Percentiles rank a stretch among this genome's conserved stretches.
These are phyloP conservation scores for Podarcis muralis DNA, from an alignment of 2,113 vertebrate species.

Conservation along the genomic window DNA sequence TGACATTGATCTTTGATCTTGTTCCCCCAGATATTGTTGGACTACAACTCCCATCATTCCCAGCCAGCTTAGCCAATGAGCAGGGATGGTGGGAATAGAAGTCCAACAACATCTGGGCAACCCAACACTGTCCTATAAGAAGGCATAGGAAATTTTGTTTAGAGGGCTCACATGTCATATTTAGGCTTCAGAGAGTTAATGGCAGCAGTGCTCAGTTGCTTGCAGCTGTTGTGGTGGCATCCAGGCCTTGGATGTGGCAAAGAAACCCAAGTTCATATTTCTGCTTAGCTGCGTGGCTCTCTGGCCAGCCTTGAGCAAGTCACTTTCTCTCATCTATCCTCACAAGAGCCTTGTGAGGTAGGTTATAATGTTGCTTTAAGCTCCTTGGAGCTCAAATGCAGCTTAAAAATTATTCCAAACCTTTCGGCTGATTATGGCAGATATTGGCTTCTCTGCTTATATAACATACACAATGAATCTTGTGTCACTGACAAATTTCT, in stretches of 20 bases:
- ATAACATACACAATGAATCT: background rate
- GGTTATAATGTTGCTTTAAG: background rate
- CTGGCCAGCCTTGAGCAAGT: too few relatives aligned
- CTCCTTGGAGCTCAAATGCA: background rate
- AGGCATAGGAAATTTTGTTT: background rate
- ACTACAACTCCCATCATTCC: too few relatives aligned
- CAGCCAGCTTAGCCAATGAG: too few relatives aligned
- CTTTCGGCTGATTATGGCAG: background rate
- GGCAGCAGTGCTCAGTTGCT: background rate
- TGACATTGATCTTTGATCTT: too few relatives aligned
- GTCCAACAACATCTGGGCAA: too few relatives aligned
- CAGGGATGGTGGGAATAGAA: too few relatives aligned
- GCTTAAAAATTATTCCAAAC: background rate
- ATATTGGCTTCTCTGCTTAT: background rate
- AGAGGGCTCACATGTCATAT: background rate
- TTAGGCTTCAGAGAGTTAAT: background rate
- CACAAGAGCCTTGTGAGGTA: background rate
- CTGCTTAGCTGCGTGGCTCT: too few relatives aligned
- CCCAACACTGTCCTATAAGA: background rate
- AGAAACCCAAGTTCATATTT: background rate
- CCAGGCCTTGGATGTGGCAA: background rate
- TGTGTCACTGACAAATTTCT: background rate
- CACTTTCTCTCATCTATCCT: background rate
- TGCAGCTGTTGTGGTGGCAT: background rate
- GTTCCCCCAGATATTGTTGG: too few relatives aligned